A percentile compares a stretch with the other conserved stretches of the same genome.
phyloP scores from a whole-genome alignment of 2,888 invertebrate genomes.

The Mylabris sibirica region DNA sequence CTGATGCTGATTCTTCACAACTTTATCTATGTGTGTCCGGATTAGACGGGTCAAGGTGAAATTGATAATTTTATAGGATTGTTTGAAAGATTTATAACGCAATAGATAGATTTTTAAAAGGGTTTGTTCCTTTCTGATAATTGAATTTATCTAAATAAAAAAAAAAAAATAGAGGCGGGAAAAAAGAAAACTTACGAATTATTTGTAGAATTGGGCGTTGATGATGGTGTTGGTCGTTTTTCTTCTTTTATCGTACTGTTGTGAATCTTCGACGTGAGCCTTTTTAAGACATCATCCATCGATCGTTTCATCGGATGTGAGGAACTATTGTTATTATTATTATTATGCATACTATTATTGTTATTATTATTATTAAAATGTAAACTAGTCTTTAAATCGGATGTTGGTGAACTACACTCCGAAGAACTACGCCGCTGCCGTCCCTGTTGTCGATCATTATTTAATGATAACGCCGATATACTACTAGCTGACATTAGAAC shows the following conservation, averaged over 20 bases:
- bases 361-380: constrained; percentile 66
- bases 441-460: constrained; percentile 62
- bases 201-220: constrained; percentile 65
- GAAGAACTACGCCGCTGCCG: constrained; percentile 66
- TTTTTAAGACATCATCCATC: constrained; percentile 91
- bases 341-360: constrained; percentile 71
- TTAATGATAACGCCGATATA: constrained; percentile 62
- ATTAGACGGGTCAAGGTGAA: constrained; percentile 46
- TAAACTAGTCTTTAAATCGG: constrained; percentile 69
- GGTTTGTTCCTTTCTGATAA: background rate
- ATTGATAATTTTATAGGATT: constrained; percentile 17
- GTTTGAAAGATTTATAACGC: constrained; percentile 23
- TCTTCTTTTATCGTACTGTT: constrained; percentile 77
- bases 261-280: constrained; percentile 84
- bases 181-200: constrained; percentile 59
- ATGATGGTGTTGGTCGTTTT: constrained; percentile 74
- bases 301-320: constrained; percentile 75
- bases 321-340: constrained; percentile 67
- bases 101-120: constrained; percentile 5
- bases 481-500: constrained; percentile 53
- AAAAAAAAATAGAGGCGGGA: constrained; percentile 10
- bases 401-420: constrained; percentile 77
- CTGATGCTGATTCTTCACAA: background rate
- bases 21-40: constrained; percentile 38
- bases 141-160: background rate